Percentiles rank a stretch among this genome's conserved stretches.
phyloP scores from a whole-genome alignment of 2,113 vertebrate species.

The Turnix velox region DNA sequence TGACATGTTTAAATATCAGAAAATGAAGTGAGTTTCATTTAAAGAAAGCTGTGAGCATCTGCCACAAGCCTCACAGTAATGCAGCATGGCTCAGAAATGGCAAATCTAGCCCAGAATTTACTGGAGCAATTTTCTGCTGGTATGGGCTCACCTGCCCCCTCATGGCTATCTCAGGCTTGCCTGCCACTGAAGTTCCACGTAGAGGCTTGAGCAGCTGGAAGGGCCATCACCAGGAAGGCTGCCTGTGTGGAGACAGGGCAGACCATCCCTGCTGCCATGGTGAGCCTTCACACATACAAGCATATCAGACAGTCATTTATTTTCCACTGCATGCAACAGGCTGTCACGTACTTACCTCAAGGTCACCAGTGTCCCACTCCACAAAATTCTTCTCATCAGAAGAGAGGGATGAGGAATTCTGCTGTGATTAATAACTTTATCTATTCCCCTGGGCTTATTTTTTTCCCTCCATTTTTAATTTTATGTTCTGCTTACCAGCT shows the following conservation, averaged over 20 bases:
- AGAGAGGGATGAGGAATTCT: constrained; percentile 4
- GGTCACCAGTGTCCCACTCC: background rate
- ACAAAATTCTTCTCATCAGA: background rate
- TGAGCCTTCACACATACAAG: background rate
- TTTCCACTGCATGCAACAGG: background rate
- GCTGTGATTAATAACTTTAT: constrained; percentile 30
- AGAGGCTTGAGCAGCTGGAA: background rate
- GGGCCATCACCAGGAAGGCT: fast-evolving
- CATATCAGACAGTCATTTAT: background rate
- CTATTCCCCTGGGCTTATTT: constrained; percentile 3
- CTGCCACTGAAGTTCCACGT: fast-evolving
- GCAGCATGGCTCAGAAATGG: background rate
- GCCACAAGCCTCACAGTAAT: background rate
- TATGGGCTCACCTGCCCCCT: background rate
- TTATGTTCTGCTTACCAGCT: constrained; percentile 56
- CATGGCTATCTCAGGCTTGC: background rate
- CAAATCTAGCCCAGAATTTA: background rate
- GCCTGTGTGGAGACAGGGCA: background rate
- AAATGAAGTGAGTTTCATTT: background rate
- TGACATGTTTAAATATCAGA: background rate
- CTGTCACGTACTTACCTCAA: background rate
- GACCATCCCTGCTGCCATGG: background rate
- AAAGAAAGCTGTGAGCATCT: constrained; percentile 22
- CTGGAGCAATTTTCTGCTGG: background rate
- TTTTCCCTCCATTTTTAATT: constrained; percentile 56